Percentiles rank a stretch among this genome's conserved stretches.
Evolutionary conservation across 2,888 invertebrate genomes (phyloP).

Genomic region (Cataglyphis cursor): DNA sequence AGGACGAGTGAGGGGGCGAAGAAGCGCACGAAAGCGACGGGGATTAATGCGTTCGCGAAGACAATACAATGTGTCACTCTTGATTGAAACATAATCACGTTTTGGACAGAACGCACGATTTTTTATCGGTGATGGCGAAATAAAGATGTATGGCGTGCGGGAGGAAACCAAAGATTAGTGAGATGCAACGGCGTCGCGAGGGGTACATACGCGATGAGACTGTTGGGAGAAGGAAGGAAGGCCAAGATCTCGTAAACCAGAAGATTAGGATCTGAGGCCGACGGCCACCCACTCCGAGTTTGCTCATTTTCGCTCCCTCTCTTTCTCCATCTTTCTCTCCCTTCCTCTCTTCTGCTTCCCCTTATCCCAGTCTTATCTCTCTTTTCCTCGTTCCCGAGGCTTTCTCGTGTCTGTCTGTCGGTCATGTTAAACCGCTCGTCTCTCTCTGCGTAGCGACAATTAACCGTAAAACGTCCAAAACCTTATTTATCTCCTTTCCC

Average conservation of each 20-base stretch:
- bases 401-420: constrained; percentile 66
- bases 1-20: constrained; percentile 37
- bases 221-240: constrained; percentile 75
- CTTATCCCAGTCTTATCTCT: constrained; percentile 43
- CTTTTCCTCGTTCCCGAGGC: constrained; percentile 59
- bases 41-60: constrained; percentile 44
- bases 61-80: constrained; percentile 4
- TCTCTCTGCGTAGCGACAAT: constrained; percentile 80
- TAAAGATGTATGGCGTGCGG: constrained; percentile 3
- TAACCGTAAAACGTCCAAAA: constrained; percentile 82
- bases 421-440: constrained; percentile 70
- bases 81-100: neutral
- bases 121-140: neutral
- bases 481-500: constrained; percentile 79
- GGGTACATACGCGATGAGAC: constrained; percentile 71
- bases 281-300: constrained; percentile 84
- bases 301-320: constrained; percentile 70
- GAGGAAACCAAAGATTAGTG: constrained; percentile 33
- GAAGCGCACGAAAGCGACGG: constrained; percentile 31
- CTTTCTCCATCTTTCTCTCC: constrained; percentile 49
- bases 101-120: neutral
- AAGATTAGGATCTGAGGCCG: constrained; percentile 84
- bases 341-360: constrained; percentile 39
- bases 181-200: constrained; percentile 60
- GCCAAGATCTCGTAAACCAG: constrained; percentile 80